Base-by-base conservation (phyloP, 2,113 vertebrate genomes). In the Ornithorhynchus anatinus region DNA sequence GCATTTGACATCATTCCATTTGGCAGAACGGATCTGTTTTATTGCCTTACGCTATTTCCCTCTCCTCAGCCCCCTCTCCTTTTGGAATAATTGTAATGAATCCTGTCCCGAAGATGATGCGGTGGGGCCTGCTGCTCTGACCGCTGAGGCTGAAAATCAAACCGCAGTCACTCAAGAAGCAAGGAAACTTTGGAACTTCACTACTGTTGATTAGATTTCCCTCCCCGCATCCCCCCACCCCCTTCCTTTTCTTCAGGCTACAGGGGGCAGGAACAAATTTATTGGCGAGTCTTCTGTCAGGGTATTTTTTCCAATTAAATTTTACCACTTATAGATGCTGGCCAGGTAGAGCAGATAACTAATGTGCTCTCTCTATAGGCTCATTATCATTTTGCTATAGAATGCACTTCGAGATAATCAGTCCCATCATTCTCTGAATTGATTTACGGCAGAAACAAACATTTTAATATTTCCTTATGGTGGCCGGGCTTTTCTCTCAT, bases 91-190 rank as follows among this genome's bases (percentile, higher is more conserved):
- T 54, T 2, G 40, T 77, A 84, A 81, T 86, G 82, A 90, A 83
- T 79, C 63, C 72, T 82, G 63, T 84, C 75, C 81, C 75, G 70
- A 74, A 31, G 82, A 86, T 83, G n/a, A n/a, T 72, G 67, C 73
- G 3, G 5, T 10, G 51, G 31, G 64, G 72, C 84, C 78, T 72
- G 84, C 72, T 81, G 79, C 79, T 9, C 48, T 72, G 80, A 79
- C 80, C 86, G 87, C 59, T 0, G 23, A 86, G 68, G 80, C 84
- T 88, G 81, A 82, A 88, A 86, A 87, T 80, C 87, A 81, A 75
- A 62, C 35, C 65, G n/a, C 4, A 17, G 25, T 50, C 47, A 9
- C 16, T 76, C 0, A 0, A 86, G 88, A 84, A 72, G 80, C 81
- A 82, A 53, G 9, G 77, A 67, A 84, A 84, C 56, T 86, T 80